phyloP scores from a whole-genome alignment of 2,888 invertebrate species.

The Tillus elongatus region DNA sequence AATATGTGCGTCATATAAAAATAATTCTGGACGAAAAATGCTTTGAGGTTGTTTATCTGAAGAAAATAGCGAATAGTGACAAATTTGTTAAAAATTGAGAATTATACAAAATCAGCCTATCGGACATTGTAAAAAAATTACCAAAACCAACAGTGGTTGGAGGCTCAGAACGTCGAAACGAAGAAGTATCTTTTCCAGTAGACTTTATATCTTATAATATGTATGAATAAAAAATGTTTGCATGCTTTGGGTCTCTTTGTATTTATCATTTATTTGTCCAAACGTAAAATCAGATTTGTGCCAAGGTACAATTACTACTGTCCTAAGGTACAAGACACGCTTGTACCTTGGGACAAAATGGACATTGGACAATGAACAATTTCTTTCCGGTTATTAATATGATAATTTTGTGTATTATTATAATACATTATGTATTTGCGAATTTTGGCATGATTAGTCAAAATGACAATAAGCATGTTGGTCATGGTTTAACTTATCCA shows the following conservation, averaged over 20 bases:
- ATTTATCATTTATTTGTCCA: not conserved
- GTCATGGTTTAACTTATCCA: not conserved
- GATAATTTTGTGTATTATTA: no score
- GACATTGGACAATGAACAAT: not conserved
- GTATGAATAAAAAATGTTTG: slow-evolving; percentile 23
- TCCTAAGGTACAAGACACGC: slow-evolving; percentile 1
- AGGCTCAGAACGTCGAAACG: slow-evolving; percentile 4
- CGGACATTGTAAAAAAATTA: slow-evolving; percentile 1
- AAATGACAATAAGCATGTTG: slow-evolving; percentile 1
- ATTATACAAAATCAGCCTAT: not conserved
- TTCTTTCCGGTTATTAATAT: not conserved
- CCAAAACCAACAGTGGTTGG: slow-evolving; percentile 4
- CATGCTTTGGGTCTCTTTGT: not conserved
- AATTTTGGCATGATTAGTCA: not conserved
- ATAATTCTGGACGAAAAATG: not conserved
- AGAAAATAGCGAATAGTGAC: not conserved
- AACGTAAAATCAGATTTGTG: not conserved
- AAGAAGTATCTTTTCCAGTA: not conserved
- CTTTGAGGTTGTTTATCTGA: slow-evolving; percentile 4
- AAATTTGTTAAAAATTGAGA: slow-evolving; percentile 2
- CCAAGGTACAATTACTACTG: slow-evolving; percentile 1
- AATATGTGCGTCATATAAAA: not conserved
- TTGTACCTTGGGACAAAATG: slow-evolving; percentile 3
- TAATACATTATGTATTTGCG: not conserved
- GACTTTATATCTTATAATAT: slow-evolving; percentile 41